Base-by-base conservation (phyloP, 2,797 vertebrate genomes). In the Acanthis flammea region DNA sequence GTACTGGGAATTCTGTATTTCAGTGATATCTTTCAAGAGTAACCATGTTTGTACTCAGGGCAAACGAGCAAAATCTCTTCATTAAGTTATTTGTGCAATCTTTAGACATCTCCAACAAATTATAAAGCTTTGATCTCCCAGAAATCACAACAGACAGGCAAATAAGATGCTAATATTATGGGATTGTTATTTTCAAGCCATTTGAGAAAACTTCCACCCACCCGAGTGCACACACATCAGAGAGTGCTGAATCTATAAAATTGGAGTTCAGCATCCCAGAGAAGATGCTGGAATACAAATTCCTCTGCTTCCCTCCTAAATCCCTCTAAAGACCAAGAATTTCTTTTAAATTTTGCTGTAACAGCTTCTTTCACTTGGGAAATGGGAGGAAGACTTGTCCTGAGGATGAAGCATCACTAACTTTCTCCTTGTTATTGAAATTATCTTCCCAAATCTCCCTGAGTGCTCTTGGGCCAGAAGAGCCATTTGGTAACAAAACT, bases 71-170 rank as follows among this genome's bases (percentile, higher is more conserved):
- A 77, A 92, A 89, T 1, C 65, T 25, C 50, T 89, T 79, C 81
- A 91, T 89, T 90, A 92, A 84, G 19, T 86, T 88, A 53, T 88
- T 82, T 14, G 3, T 84, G 47, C 31, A 70, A 94, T 91, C 86
- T 87, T 93, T 60, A 62, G 41, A 45, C 81, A 81, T 88, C 67
- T 84, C 47, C 48, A 81, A 76, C 14, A 66, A 84, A 84, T 90
- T 66, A 53, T 12, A 76, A 78, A 88, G 55, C 54, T 94, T 91
- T 94, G 85, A 88, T 92, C 60, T 42, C 76, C 50, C 53, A n/a
- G 39, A 93, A 77, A 90, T 33, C 60, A 70, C 54, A 92, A 68
- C 44, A 86, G 83, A 83, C 37, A 89, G 72, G 82, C 57, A 28
- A 91, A 71, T 41, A 54, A 33, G 55, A 76, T 81, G 57, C 35